Percentiles rank a stretch among this genome's conserved stretches.
Conservation (phyloP, 2,797 vertebrate genomes). For the Kryptolebias ocellatus region DNA sequence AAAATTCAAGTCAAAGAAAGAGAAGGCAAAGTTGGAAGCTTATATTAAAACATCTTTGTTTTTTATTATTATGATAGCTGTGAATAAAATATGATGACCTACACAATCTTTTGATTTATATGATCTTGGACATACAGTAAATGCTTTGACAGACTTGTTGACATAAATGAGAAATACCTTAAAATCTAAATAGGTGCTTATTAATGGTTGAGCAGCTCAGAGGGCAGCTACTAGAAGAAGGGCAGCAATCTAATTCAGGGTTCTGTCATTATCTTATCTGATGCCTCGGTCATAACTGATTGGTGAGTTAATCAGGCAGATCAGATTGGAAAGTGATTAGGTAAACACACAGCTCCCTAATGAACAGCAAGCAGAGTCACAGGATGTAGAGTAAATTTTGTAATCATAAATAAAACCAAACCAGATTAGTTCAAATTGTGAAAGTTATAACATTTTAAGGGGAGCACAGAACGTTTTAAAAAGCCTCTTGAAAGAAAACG, state of each 20-base stretch:
- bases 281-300: slow-evolving; percentile 20
- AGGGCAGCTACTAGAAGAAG: slow-evolving; percentile 16
- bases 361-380: slow-evolving; percentile 15
- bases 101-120: slow-evolving; percentile 15
- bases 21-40: no score
- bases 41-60: not conserved
- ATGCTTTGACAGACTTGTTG: slow-evolving; percentile 19
- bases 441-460: not conserved
- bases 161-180: slow-evolving; percentile 13
- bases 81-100: slow-evolving; percentile 13
- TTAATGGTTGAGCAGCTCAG: slow-evolving; percentile 10
- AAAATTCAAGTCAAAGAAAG: no score
- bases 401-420: not conserved
- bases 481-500: no score
- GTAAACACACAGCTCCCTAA: slow-evolving; percentile 25
- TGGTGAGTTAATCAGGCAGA: slow-evolving; percentile 31
- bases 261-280: slow-evolving; percentile 18
- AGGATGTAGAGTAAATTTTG: not conserved
- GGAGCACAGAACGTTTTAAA: no score
- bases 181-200: slow-evolving; percentile 17
- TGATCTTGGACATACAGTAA: slow-evolving; percentile 19
- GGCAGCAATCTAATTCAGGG: slow-evolving; percentile 5
- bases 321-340: slow-evolving; percentile 30
- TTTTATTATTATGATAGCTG: not conserved
- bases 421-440: not conserved